Percentiles rank a stretch among this genome's conserved stretches.
phyloP scores from a whole-genome alignment of 1,140 invertebrate species.

The Homalodisca vitripennis region DNA sequence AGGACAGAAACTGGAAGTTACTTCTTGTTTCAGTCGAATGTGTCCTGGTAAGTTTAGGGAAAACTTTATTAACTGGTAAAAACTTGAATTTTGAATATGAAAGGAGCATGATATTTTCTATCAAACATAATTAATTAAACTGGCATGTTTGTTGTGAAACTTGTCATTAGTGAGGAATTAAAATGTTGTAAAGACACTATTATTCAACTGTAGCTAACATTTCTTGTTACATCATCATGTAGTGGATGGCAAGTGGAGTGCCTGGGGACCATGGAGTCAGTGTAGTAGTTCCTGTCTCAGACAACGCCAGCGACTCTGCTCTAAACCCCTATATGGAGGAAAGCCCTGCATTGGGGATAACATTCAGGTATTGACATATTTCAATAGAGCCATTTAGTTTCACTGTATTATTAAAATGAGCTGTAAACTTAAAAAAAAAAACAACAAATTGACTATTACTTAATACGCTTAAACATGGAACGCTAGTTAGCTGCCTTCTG shows the following conservation, averaged over 20 bases:
- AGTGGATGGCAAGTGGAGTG: slow-evolving; percentile 49
- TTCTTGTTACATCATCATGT: background rate
- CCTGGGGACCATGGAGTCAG: slow-evolving; percentile 51
- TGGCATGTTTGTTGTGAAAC: too few species aligned
- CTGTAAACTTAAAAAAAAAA: too few species aligned
- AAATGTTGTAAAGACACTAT: too few species aligned
- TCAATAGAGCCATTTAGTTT: too few species aligned
- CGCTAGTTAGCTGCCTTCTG: too few species aligned
- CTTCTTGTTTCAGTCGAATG: slow-evolving; percentile 57
- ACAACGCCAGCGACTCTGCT: slow-evolving; percentile 50
- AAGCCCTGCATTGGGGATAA: slow-evolving; percentile 39
- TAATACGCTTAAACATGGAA: too few species aligned
- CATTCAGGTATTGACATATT: slow-evolving; percentile 45
- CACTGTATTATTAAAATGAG: too few species aligned
- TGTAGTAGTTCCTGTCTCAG: slow-evolving; percentile 55
- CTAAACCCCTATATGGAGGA: slow-evolving; percentile 41
- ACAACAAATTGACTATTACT: too few species aligned
- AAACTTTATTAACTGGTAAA: too few species aligned
- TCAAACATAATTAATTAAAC: too few species aligned
- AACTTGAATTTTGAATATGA: background rate
- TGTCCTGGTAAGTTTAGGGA: slow-evolving; percentile 33
- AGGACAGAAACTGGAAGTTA: slow-evolving; percentile 51
- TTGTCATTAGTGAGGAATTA: too few species aligned
- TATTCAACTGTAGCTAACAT: background rate
- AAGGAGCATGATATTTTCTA: too few species aligned